Conservation (phyloP, 2,888 invertebrate genomes). For the Pachycephus smyrnensis region DNA sequence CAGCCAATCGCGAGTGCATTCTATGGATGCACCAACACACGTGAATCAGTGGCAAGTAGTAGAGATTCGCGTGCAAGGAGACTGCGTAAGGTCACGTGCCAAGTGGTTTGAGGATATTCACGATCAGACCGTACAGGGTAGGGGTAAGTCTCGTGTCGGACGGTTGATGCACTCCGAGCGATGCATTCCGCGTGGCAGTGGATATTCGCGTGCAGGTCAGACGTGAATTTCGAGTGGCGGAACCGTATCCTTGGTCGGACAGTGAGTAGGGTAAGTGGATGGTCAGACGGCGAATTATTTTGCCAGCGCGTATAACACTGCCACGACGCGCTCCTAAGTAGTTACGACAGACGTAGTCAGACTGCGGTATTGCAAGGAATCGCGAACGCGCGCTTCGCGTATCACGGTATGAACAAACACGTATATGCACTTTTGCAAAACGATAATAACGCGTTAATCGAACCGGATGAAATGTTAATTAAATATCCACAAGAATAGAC, state of each 20-base stretch:
- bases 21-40: too few relatives aligned
- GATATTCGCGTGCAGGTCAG: conserved; percentile 8
- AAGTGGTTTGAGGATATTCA: not conserved
- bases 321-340: too few relatives aligned
- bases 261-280: not conserved
- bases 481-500: too few relatives aligned
- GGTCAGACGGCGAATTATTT: not conserved
- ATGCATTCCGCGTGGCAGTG: conserved; percentile 15
- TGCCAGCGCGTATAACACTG: too few relatives aligned
- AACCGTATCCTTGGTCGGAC: too few relatives aligned
- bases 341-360: too few relatives aligned
- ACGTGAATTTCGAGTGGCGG: not conserved
- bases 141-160: not conserved
- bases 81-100: not conserved
- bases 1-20: too few relatives aligned
- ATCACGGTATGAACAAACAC: accelerated
- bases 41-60: conserved; percentile 1
- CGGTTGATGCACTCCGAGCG: conserved; percentile 25
- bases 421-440: too few relatives aligned
- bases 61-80: not conserved
- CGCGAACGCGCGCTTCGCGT: too few relatives aligned
- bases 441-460: too few relatives aligned
- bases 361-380: too few relatives aligned
- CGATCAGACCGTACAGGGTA: not conserved
- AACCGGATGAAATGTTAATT: too few relatives aligned